Percentiles rank a stretch among this genome's conserved stretches.
phyloP scores from a whole-genome alignment of 2,888 invertebrate genomes.

The Campoplex nolae region DNA sequence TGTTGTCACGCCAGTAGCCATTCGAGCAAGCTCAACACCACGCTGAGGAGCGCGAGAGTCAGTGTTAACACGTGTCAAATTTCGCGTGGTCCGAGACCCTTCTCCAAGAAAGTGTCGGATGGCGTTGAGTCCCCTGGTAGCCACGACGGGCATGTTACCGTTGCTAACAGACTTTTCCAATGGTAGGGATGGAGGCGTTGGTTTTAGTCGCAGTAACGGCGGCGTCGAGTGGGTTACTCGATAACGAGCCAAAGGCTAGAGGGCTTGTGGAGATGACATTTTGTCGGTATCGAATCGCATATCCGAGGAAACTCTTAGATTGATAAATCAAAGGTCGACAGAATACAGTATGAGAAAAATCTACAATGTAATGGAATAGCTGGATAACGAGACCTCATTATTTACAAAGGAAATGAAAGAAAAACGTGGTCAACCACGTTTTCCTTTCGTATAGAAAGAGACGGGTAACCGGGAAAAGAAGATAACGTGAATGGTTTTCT shows the following conservation, averaged over 20 bases:
- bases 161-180: constrained; percentile 43
- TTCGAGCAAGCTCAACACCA: constrained; percentile 53
- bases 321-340: constrained; percentile 58
- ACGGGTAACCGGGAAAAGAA: constrained; percentile 12
- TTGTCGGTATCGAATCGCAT: constrained; percentile 35
- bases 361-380: constrained; percentile 63
- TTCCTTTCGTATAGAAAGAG: neutral
- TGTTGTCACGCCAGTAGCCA: constrained; percentile 52
- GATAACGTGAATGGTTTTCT: constrained; percentile 10
- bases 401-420: constrained; percentile 51
- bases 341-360: constrained; percentile 4
- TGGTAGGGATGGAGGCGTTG: constrained; percentile 13
- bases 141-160: constrained; percentile 11
- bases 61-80: constrained; percentile 74
- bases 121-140: constrained; percentile 43
- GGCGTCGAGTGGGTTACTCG: constrained; percentile 7
- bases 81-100: constrained; percentile 67
- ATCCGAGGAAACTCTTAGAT: constrained; percentile 57
- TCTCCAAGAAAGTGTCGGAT: constrained; percentile 60
- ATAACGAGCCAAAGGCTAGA: constrained; percentile 57
- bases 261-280: neutral
- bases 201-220: neutral
- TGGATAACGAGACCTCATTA: constrained; percentile 68
- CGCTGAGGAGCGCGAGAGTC: constrained; percentile 38
- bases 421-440: constrained; percentile 3